Base-by-base conservation (phyloP, 1,140 invertebrate genomes). In the Antheraea pernyi region DNA sequence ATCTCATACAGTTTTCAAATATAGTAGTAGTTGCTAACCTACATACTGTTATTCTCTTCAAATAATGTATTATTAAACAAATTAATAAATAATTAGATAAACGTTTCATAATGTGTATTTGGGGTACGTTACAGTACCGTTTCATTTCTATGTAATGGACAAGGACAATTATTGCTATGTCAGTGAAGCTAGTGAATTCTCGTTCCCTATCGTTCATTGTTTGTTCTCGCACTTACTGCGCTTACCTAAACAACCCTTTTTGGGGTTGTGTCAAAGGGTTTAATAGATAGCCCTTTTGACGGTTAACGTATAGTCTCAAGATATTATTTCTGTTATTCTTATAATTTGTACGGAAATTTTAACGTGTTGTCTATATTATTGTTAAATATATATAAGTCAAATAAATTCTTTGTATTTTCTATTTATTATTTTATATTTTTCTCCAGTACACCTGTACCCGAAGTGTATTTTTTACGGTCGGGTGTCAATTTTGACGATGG, bases 401-500 rank as follows among this genome's bases (percentile, higher is more conserved):
- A n/a, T n/a, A n/a, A n/a, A n/a, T n/a, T n/a, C n/a, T n/a, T n/a
- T n/a, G n/a, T n/a, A n/a, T n/a, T n/a, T n/a, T n/a, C 7, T 42
- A 3, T 42, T 11, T 9, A 4, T 2, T 11, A 8, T 42, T 42
- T 11, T 42, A 42, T 42, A 42, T 42, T 9, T 42, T 42, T 42
- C 7, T 42, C 7, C 30, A 63, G 16, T 46, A 46, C 59, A 53
- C 69, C 22, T 18, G 53, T 37, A 37, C 63, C 36, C 36, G 22
- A 37, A 16, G 22, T 37, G 66, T 59, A 62, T 76, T 0, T 53
- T 53, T 85, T 82, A 80, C 82, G 71, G 65, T 68, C 80, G 65
- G 68, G 68, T 78, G 82, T 83, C 80, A 87, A 83, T 82, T 84
- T 74, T 75, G 80, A 82, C 83, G 74, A 67, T 59, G 79, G 68